phyloP scores from a whole-genome alignment of 2,888 invertebrate genomes.

The Corythucha ciliata region DNA sequence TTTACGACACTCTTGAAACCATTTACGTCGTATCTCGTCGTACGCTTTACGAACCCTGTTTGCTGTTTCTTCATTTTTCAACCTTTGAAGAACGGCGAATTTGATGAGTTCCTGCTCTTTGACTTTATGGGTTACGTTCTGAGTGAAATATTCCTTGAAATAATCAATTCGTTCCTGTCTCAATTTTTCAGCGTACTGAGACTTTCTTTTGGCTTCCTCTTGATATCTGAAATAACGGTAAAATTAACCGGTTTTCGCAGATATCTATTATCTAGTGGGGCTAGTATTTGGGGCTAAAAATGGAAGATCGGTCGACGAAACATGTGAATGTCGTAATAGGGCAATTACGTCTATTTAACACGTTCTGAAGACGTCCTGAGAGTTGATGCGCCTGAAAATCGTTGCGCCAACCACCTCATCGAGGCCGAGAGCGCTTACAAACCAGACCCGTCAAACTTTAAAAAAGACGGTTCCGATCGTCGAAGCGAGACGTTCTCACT shows the following conservation, averaged over 20 bases:
- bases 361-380: no score
- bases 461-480: no score
- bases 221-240: conserved; percentile 40
- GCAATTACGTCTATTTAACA: no score
- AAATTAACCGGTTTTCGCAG: neutral
- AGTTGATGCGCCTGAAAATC: no score
- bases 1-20: conserved; percentile 29
- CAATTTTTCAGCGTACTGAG: conserved; percentile 39
- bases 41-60: conserved; percentile 42
- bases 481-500: no score
- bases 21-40: conserved; percentile 42
- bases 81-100: conserved; percentile 51
- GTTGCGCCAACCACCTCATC: no score
- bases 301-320: no score
- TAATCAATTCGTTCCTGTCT: conserved; percentile 35
- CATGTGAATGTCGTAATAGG: no score
- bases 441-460: no score
- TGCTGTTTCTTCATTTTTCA: conserved; percentile 45
- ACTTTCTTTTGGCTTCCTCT: conserved; percentile 40
- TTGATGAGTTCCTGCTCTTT: conserved; percentile 43
- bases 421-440: no score
- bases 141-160: conserved; percentile 38
- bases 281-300: no score
- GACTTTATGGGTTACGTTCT: conserved; percentile 41
- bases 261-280: neutral